Evolutionary conservation across 1,140 invertebrate genomes (phyloP).

Genomic region (Drosophila ohnishii): DNA sequence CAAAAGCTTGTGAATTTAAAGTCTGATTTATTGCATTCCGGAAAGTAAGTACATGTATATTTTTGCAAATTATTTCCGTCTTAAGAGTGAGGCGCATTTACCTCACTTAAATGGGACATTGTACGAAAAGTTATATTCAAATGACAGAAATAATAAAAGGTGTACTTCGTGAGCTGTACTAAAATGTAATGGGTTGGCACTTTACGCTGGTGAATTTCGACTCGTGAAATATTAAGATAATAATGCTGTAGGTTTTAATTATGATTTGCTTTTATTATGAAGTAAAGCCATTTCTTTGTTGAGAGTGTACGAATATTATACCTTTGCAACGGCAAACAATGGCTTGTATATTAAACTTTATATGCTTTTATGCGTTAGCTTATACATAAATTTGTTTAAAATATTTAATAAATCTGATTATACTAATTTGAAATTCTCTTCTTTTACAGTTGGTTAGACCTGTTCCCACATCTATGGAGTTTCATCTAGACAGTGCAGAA

Average conservation of each 20-base stretch:
- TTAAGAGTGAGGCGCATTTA: background rate
- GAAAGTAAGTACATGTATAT: background rate
- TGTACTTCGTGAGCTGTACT: background rate
- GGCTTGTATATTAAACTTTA: no score
- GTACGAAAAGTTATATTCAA: background rate
- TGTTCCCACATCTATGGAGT: conserved; percentile 97
- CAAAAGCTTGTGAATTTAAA: background rate
- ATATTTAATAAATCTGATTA: background rate
- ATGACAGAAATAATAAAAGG: background rate
- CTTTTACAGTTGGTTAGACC: conserved; percentile 79
- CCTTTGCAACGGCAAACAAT: background rate
- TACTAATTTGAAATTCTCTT: background rate
- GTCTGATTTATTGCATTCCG: background rate
- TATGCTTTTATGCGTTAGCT: no score
- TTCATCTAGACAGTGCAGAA: conserved; percentile 96
- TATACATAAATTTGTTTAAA: background rate
- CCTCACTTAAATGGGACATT: background rate
- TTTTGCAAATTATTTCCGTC: background rate
- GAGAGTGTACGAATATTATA: background rate
- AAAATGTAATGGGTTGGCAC: background rate
- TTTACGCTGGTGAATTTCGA: background rate
- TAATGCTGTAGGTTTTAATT: conserved; percentile 1
- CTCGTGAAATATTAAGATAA: background rate
- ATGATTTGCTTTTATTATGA: background rate
- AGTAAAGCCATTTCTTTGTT: background rate